phyloP scores from a whole-genome alignment of 2,888 invertebrate genomes.

The Chromoteleia sp. region DNA sequence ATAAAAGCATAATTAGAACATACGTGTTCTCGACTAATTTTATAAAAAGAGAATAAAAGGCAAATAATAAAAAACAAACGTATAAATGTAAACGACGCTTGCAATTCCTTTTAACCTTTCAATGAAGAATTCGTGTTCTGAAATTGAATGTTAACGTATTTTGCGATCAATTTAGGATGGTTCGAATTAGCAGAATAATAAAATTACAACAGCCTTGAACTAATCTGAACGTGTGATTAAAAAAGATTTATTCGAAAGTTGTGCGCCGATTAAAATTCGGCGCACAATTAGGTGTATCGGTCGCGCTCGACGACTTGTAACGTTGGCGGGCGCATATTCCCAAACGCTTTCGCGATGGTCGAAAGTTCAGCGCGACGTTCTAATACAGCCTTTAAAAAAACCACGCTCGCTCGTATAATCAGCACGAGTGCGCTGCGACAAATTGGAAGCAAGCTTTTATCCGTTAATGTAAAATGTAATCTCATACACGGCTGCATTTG shows the following conservation, averaged over 20 bases:
- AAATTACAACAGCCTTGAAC: neutral
- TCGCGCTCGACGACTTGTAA: conserved; percentile 2
- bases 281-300: neutral
- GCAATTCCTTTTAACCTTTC: too few relatives aligned
- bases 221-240: neutral
- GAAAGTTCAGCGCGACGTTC: conserved; percentile 54
- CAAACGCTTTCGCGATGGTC: conserved; percentile 33
- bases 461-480: conserved; percentile 70
- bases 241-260: conserved; percentile 18
- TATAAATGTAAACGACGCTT: too few relatives aligned
- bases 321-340: conserved; percentile 24
- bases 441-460: conserved; percentile 70
- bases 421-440: conserved; percentile 71
- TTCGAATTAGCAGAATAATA: too few relatives aligned
- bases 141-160: too few relatives aligned
- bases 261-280: conserved; percentile 17
- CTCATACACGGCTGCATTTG: conserved; percentile 39
- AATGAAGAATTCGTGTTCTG: too few relatives aligned
- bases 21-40: too few relatives aligned
- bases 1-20: too few relatives aligned
- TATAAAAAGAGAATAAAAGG: too few relatives aligned
- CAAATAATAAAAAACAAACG: too few relatives aligned
- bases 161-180: too few relatives aligned
- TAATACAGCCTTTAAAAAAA: conserved; percentile 56
- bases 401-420: conserved; percentile 62